Evolutionary conservation across 2,888 invertebrate genomes (phyloP), one percentile per base, ranked within the genome.

Genomic region (Clivina fossor): DNA sequence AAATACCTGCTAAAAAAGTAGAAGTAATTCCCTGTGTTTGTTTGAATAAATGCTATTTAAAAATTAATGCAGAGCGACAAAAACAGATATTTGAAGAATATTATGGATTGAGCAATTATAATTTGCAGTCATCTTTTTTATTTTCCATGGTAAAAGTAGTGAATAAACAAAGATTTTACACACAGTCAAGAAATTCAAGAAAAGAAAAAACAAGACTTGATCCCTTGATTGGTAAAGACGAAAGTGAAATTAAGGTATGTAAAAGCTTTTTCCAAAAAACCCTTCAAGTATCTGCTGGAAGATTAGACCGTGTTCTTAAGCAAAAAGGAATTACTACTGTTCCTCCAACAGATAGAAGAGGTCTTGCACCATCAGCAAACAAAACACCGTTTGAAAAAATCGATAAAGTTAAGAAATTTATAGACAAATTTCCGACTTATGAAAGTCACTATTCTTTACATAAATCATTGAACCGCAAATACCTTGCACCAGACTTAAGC

Each of bases 121-220:
- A 35, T 35, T 35, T 35, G n/a, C n/a, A 35, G 35, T 35, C 35
- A 35, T 35, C 35, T 35, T 35, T 35, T n/a, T 4, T 35, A 35
- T 35, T 8, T 35, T 35, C 35, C 35, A 35, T 35, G 35, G 35
- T 35, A 13, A 35, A 13, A 13, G 35, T 35, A 35, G 35, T 35
- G 35, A 35, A 35, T 35, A 35, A 35, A 35, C 35, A 35, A 35
- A 35, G 9, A 35, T 15, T 35, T 35, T 35, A 35, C 13, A 35
- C 13, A 16, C 35, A 35, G 4, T 35, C 35, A 35, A 13, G 13
- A 35, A 35, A 35, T 35, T 35, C 35, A 35, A 35, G 35, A 35
- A 35, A 16, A 35, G 35, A 35, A 35, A 35, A 35, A 16, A 35
- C 35, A 26, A 7, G 5, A 8, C 26, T 5, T 5, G 26, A 26